A percentile compares a stretch with the other conserved stretches of the same genome.
Evolutionary conservation across 2,888 invertebrate species (phyloP).

Genomic region (Habroteleia sp.): DNA sequence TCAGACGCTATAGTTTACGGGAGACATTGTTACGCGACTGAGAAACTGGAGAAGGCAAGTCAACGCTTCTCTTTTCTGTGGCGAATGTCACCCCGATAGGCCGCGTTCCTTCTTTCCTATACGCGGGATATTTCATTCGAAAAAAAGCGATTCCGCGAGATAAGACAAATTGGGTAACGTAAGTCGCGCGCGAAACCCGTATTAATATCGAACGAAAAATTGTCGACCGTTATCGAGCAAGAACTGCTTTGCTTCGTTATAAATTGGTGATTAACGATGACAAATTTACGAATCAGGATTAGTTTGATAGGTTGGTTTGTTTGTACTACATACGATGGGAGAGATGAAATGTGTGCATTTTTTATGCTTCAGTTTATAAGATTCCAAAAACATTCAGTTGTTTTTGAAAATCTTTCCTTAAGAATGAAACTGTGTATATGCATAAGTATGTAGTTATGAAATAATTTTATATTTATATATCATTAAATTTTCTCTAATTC

Average conservation of each 20-base stretch:
- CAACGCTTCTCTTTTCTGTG: slow-evolving; percentile 34
- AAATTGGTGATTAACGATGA: slow-evolving; percentile 13
- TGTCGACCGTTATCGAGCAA: slow-evolving; percentile 4
- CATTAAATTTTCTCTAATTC: too few relatives aligned
- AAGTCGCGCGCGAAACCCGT: slow-evolving; percentile 16
- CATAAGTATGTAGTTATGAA: too few relatives aligned
- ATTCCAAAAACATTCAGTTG: too few relatives aligned
- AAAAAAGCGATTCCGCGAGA: slow-evolving; percentile 20
- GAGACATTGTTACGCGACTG: slow-evolving; percentile 55
- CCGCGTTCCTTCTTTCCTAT: slow-evolving; percentile 22
- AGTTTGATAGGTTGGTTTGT: too few relatives aligned
- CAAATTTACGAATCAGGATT: slow-evolving; percentile 6
- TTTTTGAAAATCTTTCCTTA: too few relatives aligned
- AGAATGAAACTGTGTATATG: too few relatives aligned
- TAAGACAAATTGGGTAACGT: slow-evolving; percentile 42
- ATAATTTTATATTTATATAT: too few relatives aligned
- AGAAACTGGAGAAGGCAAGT: slow-evolving; percentile 41
- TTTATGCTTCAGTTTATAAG: too few relatives aligned
- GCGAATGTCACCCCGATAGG: slow-evolving; percentile 49
- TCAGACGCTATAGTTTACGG: slow-evolving; percentile 70
- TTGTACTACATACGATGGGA: too few relatives aligned
- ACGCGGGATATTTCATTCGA: slow-evolving; percentile 13
- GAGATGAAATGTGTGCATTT: too few relatives aligned
- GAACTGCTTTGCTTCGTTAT: slow-evolving; percentile 1
- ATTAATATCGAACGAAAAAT: slow-evolving; percentile 42